These are phyloP conservation scores for Pachydiplax longipennis DNA, from an alignment of 2,888 invertebrate genomes.

Conservation along the genomic window DNA sequence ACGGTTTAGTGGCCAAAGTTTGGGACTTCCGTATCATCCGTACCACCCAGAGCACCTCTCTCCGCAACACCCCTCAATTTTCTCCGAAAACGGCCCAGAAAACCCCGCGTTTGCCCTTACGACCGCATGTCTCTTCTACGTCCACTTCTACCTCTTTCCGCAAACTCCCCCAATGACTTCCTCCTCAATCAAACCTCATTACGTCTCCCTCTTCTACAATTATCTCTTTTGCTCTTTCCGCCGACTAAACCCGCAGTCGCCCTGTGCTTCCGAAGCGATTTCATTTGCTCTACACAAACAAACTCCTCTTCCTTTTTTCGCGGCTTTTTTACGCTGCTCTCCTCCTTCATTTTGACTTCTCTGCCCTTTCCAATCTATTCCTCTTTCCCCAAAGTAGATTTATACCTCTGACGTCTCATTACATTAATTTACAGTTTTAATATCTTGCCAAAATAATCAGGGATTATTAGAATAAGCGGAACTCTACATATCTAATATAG, in stretches of 20 bases:
- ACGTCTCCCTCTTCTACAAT: not conserved
- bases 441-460: too few relatives aligned
- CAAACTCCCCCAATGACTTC: not conserved
- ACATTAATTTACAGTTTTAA: too few relatives aligned
- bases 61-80: not conserved
- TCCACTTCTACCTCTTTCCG: not conserved
- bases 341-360: not conserved
- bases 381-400: not conserved
- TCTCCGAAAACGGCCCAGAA: not conserved
- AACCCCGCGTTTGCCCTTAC: not conserved
- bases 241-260: not conserved
- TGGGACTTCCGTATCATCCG: conserved; percentile 17
- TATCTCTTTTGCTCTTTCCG: not conserved
- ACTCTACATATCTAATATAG: too few relatives aligned
- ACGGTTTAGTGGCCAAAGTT: conserved; percentile 24
- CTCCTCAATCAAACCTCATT: not conserved
- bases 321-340: not conserved
- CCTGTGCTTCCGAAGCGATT: not conserved
- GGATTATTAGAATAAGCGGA: too few relatives aligned
- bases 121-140: not conserved
- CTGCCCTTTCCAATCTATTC: not conserved
- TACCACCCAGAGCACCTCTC: not conserved
- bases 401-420: not conserved
- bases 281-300: not conserved
- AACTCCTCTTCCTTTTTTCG: not conserved